Evolutionary conservation across 1,140 invertebrate genomes (phyloP), one percentile per base, ranked within the genome.

Genomic region (Heliconius himera): DNA sequence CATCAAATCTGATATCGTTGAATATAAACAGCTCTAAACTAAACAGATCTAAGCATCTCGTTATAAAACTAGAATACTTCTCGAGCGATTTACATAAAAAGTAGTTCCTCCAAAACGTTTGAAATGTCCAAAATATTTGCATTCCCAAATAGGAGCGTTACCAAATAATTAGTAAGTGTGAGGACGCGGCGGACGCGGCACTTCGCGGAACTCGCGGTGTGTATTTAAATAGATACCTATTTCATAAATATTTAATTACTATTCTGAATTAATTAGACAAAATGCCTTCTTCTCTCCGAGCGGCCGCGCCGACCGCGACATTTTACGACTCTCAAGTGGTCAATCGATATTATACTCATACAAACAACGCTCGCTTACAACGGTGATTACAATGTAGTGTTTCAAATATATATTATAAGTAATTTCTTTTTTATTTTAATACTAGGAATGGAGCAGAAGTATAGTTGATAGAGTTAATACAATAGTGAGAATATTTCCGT

Each of bases 21-120:
- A 66, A 66, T 66, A 66, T 66, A 66, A 66, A 66, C 56, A 66
- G 56, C 54, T 56, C 54, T 9, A 56, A 56, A 56, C n/a, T n/a
- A 60, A 29, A 9, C 56, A 3, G 6, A 26, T 60, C 56, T 8
- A 8, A 66, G 60, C 60, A 26, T 26, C 60, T 66, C 13, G 60
- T 29, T 66, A 66, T 66, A 29, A 13, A 66, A 66, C 2, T 26
- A 26, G 60, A 60, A 60, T 66, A 66, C 13, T 29, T 29, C 22
- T 66, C 22, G 60, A 16, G 11, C 1, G 60, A 66, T 66, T 66
- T 13, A 66, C 60, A 66, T 66, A 66, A 29, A 16, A 66, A 66
- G 20, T 29, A 5, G 60, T 29, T 66, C 60, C 18, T 8, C 9
- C 9, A 29, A 29, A 26, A 29, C 20, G 56, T 26, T 60, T n/a